phyloP scores from a whole-genome alignment of 2,797 vertebrate genomes.

The Saxicola maurus region DNA sequence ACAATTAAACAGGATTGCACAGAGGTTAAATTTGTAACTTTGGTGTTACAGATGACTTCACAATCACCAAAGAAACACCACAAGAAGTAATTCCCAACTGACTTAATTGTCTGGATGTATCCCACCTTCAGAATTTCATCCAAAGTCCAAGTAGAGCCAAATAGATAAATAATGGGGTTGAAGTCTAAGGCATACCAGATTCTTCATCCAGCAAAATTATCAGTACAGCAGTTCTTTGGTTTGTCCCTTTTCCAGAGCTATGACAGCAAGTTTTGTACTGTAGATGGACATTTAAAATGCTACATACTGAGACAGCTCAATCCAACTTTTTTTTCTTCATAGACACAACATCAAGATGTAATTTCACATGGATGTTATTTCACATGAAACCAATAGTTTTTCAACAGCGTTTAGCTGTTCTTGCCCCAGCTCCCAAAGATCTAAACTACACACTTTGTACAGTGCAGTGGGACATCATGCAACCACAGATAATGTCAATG shows the following conservation, averaged over 20 bases:
- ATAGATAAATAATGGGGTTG: background rate
- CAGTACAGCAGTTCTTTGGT: background rate
- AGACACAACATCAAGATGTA: background rate
- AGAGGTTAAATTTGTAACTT: background rate
- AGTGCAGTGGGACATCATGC: background rate
- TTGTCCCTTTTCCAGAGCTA: background rate
- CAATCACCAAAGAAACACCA: background rate
- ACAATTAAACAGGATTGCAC: background rate
- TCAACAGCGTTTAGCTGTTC: background rate
- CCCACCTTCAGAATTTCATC: background rate
- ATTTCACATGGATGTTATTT: background rate
- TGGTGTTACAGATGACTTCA: background rate
- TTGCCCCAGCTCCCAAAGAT: background rate
- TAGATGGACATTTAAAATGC: background rate
- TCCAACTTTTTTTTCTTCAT: background rate
- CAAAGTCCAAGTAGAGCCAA: background rate
- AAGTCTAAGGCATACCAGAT: background rate
- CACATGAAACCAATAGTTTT: background rate
- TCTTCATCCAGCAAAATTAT: background rate
- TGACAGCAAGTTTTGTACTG: background rate
- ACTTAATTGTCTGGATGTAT: background rate
- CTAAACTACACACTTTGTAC: background rate
- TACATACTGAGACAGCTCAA: background rate
- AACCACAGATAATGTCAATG: background rate
- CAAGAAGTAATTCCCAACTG: background rate